Base-by-base conservation (phyloP, 2,113 vertebrate genomes). In the Mohoua ochrocephala region DNA sequence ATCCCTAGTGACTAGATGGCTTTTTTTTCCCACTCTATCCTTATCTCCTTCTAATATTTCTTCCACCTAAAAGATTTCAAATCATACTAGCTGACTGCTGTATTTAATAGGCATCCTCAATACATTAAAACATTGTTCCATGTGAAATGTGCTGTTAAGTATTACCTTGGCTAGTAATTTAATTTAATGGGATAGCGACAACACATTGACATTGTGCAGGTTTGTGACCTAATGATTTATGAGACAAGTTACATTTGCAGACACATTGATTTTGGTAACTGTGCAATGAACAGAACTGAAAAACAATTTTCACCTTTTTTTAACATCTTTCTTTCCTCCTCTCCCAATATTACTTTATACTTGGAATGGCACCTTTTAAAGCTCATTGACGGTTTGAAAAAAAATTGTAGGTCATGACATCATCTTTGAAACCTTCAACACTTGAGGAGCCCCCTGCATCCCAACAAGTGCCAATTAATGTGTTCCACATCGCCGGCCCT, bases 221-320 rank as follows among this genome's bases (percentile, higher is more conserved):
- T 86, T 89, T 95, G 80, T 97, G 89, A 96, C 89, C 96, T 95
- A 96, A 89, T 97, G 94, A 97, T 96, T 97, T 96, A 97, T 69
- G 84, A 94, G 85, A 70, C 70, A 85, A 91, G 89, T 78, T 95
- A 92, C 86, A 91, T 93, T 96, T 95, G 89, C 85, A 96, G 95
- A 94, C 69, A 86, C 68, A 87, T 94, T 95, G 93, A 97, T 97
- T 97, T 95, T 79, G 59, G 85, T 91, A 95, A 94, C 45, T 85
- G 41, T 30, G 45, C 75, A 78, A 75, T 61, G 88, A 97, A 73
- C 20, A 92, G 73, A 73, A 45, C 18, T 23, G 37, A 57, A 73
- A 65, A 91, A 28, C 44, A 80, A 82, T 84, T 89, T 92, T 57
- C 33, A 27, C 12, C 49, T 73, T 23, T 75, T 84, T 92, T 73